Evolutionary conservation across 2,113 vertebrate genomes (phyloP), one percentile per base, ranked within the genome.

Genomic region (Pipra filicauda): DNA sequence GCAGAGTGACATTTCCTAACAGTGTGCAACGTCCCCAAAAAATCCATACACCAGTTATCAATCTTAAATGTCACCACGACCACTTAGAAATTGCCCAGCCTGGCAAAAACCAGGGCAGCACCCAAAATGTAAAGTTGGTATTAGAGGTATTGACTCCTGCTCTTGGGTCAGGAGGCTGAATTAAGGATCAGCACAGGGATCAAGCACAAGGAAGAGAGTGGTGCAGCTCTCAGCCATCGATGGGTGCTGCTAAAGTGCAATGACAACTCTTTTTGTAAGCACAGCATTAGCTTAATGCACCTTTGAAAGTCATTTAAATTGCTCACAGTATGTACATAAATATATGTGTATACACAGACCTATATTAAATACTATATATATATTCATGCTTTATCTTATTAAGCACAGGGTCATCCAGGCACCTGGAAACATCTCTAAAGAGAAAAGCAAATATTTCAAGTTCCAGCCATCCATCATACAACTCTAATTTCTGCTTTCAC

Each of bases 121-220:
- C 41, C 80, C 69, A n/a, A 44, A 74, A 55, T 0, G 17, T 5
- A 10, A 41, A 54, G 20, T 3, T 30, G 26, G 17, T 0, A 37
- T n/a, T 8, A 15, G 37, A 69, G 31, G 15, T 41, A 41, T 14
- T 0, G 41, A 49, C 75, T 76, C 54, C 2, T 46, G 27, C 33
- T 41, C 35, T 4, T 5, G 66, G 54, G 9, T 41, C 31, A 12
- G 52, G 0, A 43, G 30, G 55, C 41, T 77, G 46, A 12, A 31
- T 19, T 3, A 8, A 51, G 83, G 62, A 59, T 17, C 39, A 28
- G 43, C 2, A 27, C 46, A 6, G 0, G 15, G 16, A 30, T 13
- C 15, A 2, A 4, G 61, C 5, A 24, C 2, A 1, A 21, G 31
- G 39, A 35, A 12, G 49, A 33, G 77, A 58, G 30, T 0, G 6